Percentiles rank a stretch among this genome's conserved stretches.
These are phyloP conservation scores for Ischnura elegans DNA, from an alignment of 2,888 invertebrate species.

Conservation along the genomic window DNA sequence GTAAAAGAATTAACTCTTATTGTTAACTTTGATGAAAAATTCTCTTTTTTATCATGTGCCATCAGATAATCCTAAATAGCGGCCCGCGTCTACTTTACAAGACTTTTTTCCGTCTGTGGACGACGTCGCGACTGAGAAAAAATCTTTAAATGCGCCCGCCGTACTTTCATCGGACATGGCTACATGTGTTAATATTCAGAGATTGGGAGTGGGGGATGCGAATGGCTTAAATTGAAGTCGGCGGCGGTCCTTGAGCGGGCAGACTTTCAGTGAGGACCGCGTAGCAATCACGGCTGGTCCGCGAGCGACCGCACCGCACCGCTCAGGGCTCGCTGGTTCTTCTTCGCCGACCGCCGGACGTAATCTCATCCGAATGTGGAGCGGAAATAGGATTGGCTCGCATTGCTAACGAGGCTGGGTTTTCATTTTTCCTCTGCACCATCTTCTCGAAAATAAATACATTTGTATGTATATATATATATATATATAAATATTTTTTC, in stretches of 20 bases:
- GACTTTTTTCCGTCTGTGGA: too few relatives aligned
- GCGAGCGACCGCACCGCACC: not conserved
- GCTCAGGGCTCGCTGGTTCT: not conserved
- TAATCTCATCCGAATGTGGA: not conserved
- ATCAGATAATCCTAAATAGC: too few relatives aligned
- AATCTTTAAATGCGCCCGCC: too few relatives aligned
- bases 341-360: not conserved
- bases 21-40: too few relatives aligned
- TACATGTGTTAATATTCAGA: not conserved
- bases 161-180: not conserved
- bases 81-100: too few relatives aligned
- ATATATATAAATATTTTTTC: not conserved
- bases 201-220: not conserved
- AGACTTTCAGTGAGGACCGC: not conserved
- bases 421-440: not conserved
- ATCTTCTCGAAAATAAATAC: not conserved
- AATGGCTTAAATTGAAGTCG: not conserved
- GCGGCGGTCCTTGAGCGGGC: not conserved
- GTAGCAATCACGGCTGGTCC: too few relatives aligned
- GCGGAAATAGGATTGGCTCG: constrained; percentile 31
- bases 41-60: too few relatives aligned
- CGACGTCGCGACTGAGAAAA: too few relatives aligned
- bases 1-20: too few relatives aligned
- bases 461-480: not conserved
- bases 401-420: constrained; percentile 7